Percentiles rank a stretch among this genome's conserved stretches.
Conservation (phyloP, 2,797 vertebrate species). For the Anas bahamensis region DNA sequence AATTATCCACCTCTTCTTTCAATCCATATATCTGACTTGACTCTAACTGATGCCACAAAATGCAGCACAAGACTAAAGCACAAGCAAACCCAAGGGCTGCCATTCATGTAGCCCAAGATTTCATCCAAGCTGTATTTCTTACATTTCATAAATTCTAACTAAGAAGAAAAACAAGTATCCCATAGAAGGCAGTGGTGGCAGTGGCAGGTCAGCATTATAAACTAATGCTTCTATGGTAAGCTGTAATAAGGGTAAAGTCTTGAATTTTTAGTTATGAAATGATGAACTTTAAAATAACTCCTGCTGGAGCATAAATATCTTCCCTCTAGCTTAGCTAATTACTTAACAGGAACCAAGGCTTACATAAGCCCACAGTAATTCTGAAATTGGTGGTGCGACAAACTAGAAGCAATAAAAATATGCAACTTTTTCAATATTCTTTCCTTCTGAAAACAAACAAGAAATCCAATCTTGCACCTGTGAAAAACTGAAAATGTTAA, state of each 20-base stretch:
- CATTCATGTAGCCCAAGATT: not conserved
- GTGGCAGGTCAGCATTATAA: not conserved
- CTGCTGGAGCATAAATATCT: not conserved
- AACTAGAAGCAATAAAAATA: constrained; percentile 3
- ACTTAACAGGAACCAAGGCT: constrained; percentile 2
- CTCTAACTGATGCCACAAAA: not conserved
- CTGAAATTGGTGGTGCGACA: not conserved
- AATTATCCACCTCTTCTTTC: not conserved
- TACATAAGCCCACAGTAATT: constrained; percentile 9
- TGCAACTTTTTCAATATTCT: not conserved
- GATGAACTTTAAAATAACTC: not conserved
- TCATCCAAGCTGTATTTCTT: not conserved
- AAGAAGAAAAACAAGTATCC: not conserved
- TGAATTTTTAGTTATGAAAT: no score
- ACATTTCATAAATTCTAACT: not conserved
- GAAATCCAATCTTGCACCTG: constrained; percentile 28
- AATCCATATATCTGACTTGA: not conserved
- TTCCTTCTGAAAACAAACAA: constrained; percentile 24
- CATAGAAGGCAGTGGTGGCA: not conserved
- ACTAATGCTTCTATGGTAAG: not conserved
- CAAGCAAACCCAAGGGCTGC: not conserved
- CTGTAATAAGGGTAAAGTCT: not conserved
- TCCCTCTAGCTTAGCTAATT: not conserved
- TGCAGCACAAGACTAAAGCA: not conserved
- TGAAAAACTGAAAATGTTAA: constrained; percentile 1